phyloP scores from a whole-genome alignment of 2,888 invertebrate species.

The Brassicogethes aeneus region DNA sequence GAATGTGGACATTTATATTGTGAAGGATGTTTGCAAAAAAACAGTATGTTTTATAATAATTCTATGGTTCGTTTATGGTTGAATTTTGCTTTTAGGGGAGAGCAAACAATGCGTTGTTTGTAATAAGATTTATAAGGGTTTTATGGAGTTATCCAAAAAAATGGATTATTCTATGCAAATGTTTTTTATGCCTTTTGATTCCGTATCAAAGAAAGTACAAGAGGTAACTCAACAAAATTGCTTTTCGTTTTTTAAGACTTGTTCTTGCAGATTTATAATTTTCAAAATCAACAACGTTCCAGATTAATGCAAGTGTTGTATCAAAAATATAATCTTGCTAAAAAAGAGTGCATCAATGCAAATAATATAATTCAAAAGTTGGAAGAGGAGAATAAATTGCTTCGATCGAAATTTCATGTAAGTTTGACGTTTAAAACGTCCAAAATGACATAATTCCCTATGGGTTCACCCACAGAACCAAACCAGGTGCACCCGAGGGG shows the following conservation, averaged over 20 bases:
- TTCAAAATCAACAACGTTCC: constrained; percentile 28
- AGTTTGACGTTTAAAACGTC: too few species aligned
- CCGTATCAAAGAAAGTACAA: constrained; percentile 21
- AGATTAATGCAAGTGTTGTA: constrained; percentile 19
- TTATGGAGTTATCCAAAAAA: constrained; percentile 24
- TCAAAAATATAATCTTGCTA: constrained; percentile 29
- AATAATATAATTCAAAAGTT: constrained; percentile 23
- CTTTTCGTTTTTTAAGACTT: too few species aligned
- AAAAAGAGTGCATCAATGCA: constrained; percentile 26
- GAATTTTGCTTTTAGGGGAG: constrained; percentile 12
- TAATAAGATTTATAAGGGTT: constrained; percentile 19
- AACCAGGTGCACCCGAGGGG: too few species aligned
- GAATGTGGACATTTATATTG: constrained; percentile 36
- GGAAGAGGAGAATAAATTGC: constrained; percentile 25
- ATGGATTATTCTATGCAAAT: constrained; percentile 25
- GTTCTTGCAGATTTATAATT: constrained; percentile 25
- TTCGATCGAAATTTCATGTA: constrained; percentile 22
- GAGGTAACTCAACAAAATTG: too few species aligned
- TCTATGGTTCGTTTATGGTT: background rate
- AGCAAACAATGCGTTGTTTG: constrained; percentile 28
- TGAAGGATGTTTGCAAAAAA: constrained; percentile 25
- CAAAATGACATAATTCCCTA: too few species aligned
- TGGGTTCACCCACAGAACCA: too few species aligned
- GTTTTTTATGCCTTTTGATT: constrained; percentile 28
- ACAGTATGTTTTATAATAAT: constrained; percentile 21